These are phyloP conservation scores for Polyergus mexicanus DNA, from an alignment of 1,140 invertebrate genomes.

Conservation along the genomic window DNA sequence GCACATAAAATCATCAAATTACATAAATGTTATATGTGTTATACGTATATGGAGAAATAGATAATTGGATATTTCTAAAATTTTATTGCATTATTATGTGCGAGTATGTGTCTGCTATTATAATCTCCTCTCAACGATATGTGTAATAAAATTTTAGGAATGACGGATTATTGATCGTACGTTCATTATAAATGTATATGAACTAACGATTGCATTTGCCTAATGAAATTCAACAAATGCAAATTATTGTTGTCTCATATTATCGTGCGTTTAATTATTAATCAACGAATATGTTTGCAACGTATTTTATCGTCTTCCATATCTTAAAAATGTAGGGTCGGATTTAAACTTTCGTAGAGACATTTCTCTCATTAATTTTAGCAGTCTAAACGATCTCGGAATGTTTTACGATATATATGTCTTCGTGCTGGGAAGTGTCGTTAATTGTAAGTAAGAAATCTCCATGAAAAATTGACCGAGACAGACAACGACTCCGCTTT, in stretches of 20 bases:
- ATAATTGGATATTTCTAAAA: background rate
- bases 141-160: slow-evolving; percentile 41
- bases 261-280: slow-evolving; percentile 36
- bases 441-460: too few species aligned
- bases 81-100: too few species aligned
- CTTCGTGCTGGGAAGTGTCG: background rate
- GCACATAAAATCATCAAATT: background rate
- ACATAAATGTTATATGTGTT: too few species aligned
- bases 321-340: background rate
- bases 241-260: slow-evolving; percentile 34
- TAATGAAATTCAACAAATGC: slow-evolving; percentile 53
- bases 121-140: slow-evolving; percentile 34
- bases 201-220: slow-evolving; percentile 35
- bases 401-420: slow-evolving; percentile 39
- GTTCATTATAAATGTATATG: slow-evolving; percentile 43
- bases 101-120: background rate
- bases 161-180: slow-evolving; percentile 38
- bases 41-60: background rate
- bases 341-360: background rate
- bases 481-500: slow-evolving; percentile 68
- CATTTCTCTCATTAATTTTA: slow-evolving; percentile 1
- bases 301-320: background rate
- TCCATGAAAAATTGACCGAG: slow-evolving; percentile 38
- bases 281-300: slow-evolving; percentile 9
- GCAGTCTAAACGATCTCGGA: slow-evolving; percentile 3